A percentile compares a stretch with the other conserved stretches of the same genome.
These are phyloP conservation scores for Aphidoletes aphidimyza DNA, from an alignment of 2,888 invertebrate species.

Conservation along the genomic window DNA sequence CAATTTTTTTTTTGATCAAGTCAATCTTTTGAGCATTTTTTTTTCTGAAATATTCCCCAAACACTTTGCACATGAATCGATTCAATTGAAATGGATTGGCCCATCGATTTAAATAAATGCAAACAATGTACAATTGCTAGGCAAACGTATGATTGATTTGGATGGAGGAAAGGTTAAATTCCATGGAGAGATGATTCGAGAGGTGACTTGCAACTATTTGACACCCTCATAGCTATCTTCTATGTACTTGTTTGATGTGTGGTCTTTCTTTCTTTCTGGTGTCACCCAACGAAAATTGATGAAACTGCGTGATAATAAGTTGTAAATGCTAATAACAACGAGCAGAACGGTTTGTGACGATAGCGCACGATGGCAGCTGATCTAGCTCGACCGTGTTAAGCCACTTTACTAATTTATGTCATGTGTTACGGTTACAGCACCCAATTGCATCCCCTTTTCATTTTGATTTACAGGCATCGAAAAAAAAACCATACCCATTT, in stretches of 20 bases:
- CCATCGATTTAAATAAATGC: no score
- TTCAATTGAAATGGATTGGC: no score
- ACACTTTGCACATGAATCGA: no score
- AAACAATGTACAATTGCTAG: not conserved
- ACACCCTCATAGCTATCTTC: not conserved
- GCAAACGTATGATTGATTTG: not conserved
- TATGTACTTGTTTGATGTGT: not conserved
- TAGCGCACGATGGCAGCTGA: slow-evolving; percentile 17
- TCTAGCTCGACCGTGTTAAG: not conserved
- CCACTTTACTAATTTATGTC: not conserved
- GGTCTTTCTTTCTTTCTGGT: not conserved
- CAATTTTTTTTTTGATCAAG: no score
- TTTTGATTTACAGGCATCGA: not conserved
- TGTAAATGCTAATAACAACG: no score
- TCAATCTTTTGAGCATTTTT: no score
- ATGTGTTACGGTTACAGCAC: slow-evolving; percentile 6
- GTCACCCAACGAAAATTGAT: not conserved
- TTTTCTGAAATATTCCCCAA: no score
- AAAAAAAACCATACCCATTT: not conserved
- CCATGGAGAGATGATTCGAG: not conserved
- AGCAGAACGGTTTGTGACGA: slow-evolving; percentile 2
- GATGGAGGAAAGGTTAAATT: not conserved
- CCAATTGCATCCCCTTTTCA: slow-evolving; percentile 45
- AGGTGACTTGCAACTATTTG: not conserved
- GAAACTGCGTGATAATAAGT: no score